Evolutionary conservation across 2,113 vertebrate species (phyloP), one percentile per base, ranked within the genome.

Genomic region (Xenopus borealis): DNA sequence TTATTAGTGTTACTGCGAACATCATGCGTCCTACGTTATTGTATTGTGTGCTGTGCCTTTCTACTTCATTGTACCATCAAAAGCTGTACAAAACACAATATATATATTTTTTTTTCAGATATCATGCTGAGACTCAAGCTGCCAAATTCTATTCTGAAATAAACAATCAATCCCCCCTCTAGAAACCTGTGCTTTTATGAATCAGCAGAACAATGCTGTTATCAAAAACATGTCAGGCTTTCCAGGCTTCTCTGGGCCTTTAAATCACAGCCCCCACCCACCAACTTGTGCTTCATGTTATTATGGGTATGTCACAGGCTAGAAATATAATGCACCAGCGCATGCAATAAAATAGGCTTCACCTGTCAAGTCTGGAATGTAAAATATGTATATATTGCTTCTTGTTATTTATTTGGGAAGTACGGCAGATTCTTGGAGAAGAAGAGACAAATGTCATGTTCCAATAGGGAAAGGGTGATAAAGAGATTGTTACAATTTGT

Each of bases 121-220:
- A 57, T 27, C 67, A 23, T 19, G 67, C 74, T 40, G 67, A 40
- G 74, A 52, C 55, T 23, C 74, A 55, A 77, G 74, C 74, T 77
- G 74, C 74, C 27, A 12, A 27, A 19, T 46, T 47, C 46, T n/a
- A n/a, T n/a, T n/a, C n/a, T 30, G 47, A 3, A 33, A 69, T 53
- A 66, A 69, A 75, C 23, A 14, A 33, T 52, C 53, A 69, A 75
- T 58, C 30, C 30, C 50, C 46, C 73, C 66, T 61, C 65, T 23
- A 20, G 45, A 58, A 69, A 62, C 20, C 46, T 62, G 46, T 44
- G 30, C 46, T 69, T 55, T 69, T 70, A 69, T 69, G 63, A 76
- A 76, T 76, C 66, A 76, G 53, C 69, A 57, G 66, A 45, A 17
- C 52, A 57, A 70, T 64, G 52, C 18, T n/a, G 74, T n/a, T 63